Percentiles rank a stretch among this genome's conserved stretches.
Conservation (phyloP, 2,888 invertebrate species). For the Gymnoscelis rufifasciata region DNA sequence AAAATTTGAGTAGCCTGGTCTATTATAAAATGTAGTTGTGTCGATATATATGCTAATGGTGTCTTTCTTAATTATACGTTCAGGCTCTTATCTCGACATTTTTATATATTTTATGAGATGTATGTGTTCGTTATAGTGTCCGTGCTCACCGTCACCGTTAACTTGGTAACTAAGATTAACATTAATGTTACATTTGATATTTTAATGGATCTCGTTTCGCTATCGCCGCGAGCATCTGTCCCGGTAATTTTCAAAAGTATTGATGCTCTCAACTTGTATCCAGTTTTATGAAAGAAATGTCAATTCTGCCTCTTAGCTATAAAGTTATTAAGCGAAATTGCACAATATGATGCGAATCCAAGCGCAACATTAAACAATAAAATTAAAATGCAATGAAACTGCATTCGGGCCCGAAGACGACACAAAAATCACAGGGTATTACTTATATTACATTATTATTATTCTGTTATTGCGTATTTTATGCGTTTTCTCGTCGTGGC, state of each 20-base stretch:
- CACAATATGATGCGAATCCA: constrained; percentile 36
- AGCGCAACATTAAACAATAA: constrained; percentile 57
- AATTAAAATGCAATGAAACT: constrained; percentile 66
- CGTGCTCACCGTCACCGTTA: constrained; percentile 20
- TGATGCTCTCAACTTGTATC: constrained; percentile 23
- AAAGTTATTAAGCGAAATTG: constrained; percentile 50
- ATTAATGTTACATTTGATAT: constrained; percentile 24
- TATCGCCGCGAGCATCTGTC: constrained; percentile 30
- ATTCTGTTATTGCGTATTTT: constrained; percentile 60
- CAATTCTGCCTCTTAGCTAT: constrained; percentile 41
- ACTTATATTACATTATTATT: constrained; percentile 63
- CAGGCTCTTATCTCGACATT: constrained; percentile 36
- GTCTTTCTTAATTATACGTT: constrained; percentile 28
- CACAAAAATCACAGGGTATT: constrained; percentile 51
- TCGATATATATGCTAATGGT: constrained; percentile 27
- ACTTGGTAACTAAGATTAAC: constrained; percentile 15
- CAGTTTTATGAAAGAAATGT: constrained; percentile 29
- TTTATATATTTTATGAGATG: constrained; percentile 35
- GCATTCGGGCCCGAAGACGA: constrained; percentile 43
- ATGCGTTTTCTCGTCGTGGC: constrained; percentile 52
- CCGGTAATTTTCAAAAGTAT: constrained; percentile 28
- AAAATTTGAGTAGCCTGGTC: background rate
- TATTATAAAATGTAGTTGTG: no score
- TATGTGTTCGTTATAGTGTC: constrained; percentile 36
- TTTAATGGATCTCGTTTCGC: constrained; percentile 32